Base-by-base conservation (phyloP, 2,797 vertebrate species). In the Coracias cyanogaster region DNA sequence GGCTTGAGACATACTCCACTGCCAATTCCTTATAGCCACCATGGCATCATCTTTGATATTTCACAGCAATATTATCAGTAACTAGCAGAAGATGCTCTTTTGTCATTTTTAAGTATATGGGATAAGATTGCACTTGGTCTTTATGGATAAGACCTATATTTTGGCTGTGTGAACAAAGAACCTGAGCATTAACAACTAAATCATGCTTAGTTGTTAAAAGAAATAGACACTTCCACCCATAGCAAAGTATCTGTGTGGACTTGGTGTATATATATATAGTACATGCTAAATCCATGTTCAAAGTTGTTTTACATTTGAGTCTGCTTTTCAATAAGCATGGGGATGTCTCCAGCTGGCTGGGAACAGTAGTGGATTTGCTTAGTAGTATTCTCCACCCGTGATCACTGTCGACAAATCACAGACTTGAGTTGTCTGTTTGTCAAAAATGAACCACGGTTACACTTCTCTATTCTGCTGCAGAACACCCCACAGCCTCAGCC, bases 371-470 rank as follows among this genome's bases (percentile, higher is more conserved):
- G 54, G 70, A 90, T 95, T 95, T 94, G 60, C 66, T 94, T 87
- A 92, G 35, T 10, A 83, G 73, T 43, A 54, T 84, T 82, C 71
- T 95, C 92, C 90, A 69, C 58, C 81, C 71, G 54, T 46, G 72
- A 71, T 77, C 89, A 65, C 16, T 82, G 67, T 49, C 94, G 93
- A 73, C 49, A 94, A 96, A 95, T 94, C 82, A 92, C 57, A 94
- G 71, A 51, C 78, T 43, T 82, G 49, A 89, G 57, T 85, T 92
- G 61, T 54, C 45, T 92, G 49, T 90, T 93, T 92, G 92, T 92
- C 94, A 94, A 57, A 94, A 95, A 82, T 67, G 87, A 96, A 89
- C 51, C 57, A 81, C 3, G 5, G 94, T 85, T 94, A 92, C 33
- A 80, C 73, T 89, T 93, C 83, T 89, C 57, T 93, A 22, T 90